Percentiles rank a stretch among this genome's conserved stretches.
phyloP scores from a whole-genome alignment of 1,140 invertebrate genomes.

The Euborellia annulipes region DNA sequence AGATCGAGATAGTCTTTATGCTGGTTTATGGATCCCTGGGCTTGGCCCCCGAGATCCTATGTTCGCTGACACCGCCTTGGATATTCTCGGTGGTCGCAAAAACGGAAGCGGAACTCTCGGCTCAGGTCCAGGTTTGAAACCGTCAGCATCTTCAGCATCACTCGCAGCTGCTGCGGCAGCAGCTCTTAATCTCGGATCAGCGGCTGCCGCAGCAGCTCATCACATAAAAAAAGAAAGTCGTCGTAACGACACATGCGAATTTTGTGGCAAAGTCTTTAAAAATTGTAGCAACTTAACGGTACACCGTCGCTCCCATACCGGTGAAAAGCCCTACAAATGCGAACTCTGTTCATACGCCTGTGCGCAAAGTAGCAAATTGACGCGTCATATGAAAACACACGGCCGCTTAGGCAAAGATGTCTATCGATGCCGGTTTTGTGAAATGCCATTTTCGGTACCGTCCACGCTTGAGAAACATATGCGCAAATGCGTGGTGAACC shows the following conservation, averaged over 20 bases:
- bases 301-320: slow-evolving; percentile 88
- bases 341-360: slow-evolving; percentile 98
- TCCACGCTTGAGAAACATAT: slow-evolving; percentile 99
- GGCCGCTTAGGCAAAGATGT: slow-evolving; percentile 95
- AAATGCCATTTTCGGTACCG: slow-evolving; percentile 99
- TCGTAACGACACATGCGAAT: slow-evolving; percentile 95
- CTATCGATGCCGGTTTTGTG: slow-evolving; percentile 95
- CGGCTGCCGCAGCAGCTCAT: slow-evolving; percentile 34
- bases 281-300: slow-evolving; percentile 97
- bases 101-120: slow-evolving; percentile 9
- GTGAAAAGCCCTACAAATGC: slow-evolving; percentile 99
- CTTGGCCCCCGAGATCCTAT: neutral
- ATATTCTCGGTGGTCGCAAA: slow-evolving; percentile 15
- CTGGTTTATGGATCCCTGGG: slow-evolving; percentile 38
- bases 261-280: slow-evolving; percentile 96
- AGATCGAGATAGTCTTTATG: slow-evolving; percentile 29
- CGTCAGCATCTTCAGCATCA: neutral
- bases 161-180: slow-evolving; percentile 23
- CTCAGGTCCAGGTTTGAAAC: no score
- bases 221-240: slow-evolving; percentile 68
- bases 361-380: slow-evolving; percentile 97
- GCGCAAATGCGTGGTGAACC: slow-evolving; percentile 98
- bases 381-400: slow-evolving; percentile 99
- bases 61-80: slow-evolving; percentile 16
- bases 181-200: slow-evolving; percentile 35